Evolutionary conservation across 2,113 vertebrate species (phyloP).

Genomic region (Rhagologus leucostigma): DNA sequence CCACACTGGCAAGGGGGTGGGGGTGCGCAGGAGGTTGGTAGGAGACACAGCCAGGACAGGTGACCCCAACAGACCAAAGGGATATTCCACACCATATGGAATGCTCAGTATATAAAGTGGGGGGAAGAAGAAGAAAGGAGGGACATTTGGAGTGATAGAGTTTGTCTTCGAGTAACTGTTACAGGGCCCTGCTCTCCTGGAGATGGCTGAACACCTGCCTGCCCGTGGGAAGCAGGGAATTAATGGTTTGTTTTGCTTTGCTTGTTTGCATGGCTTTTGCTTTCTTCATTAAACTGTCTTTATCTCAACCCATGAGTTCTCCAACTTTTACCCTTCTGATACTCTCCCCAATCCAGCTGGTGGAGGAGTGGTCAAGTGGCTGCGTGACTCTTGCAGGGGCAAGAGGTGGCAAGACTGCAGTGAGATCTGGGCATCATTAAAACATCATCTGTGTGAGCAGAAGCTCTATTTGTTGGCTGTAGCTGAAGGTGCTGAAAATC

Average conservation of each 20-base stretch:
- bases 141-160: rapidly evolving
- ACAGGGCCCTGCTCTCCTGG: rapidly evolving
- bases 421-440: background rate
- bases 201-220: background rate
- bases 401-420: background rate
- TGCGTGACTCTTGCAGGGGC: background rate
- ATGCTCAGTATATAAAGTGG: no score
- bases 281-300: background rate
- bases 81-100: background rate
- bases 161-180: background rate
- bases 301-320: background rate
- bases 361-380: background rate
- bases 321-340: background rate
- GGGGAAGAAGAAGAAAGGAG: background rate
- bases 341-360: background rate
- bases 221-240: background rate
- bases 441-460: background rate
- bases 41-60: background rate
- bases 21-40: rapidly evolving
- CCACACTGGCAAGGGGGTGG: background rate
- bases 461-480: background rate
- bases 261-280: background rate
- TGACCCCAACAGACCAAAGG: background rate
- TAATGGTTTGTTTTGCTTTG: background rate
- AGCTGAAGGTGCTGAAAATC: background rate